Percentiles rank a stretch among this genome's conserved stretches.
Conservation (phyloP, 2,888 invertebrate species). For the Saturnia japonica region DNA sequence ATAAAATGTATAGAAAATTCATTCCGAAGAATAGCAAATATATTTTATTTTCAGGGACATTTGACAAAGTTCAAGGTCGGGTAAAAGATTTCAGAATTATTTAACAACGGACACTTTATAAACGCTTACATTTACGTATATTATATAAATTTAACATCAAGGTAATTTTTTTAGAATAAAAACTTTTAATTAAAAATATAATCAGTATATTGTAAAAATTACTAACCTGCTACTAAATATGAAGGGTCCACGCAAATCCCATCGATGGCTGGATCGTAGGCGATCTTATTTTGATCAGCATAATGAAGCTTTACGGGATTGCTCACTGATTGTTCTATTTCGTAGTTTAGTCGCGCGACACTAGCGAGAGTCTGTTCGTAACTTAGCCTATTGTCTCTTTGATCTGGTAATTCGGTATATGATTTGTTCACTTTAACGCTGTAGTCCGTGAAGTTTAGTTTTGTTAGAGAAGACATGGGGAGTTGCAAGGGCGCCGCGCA, state of each 20-base stretch:
- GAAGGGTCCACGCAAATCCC: conserved; percentile 63
- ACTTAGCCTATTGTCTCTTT: conserved; percentile 64
- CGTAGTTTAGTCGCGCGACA: conserved; percentile 67
- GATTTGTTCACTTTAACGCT: conserved; percentile 74
- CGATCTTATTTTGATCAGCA: conserved; percentile 64
- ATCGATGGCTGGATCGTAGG: conserved; percentile 66
- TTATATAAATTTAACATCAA: background rate
- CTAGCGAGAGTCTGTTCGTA: conserved; percentile 68
- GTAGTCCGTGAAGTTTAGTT: conserved; percentile 76
- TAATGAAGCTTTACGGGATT: conserved; percentile 62
- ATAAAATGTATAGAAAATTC: background rate
- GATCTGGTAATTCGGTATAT: conserved; percentile 55
- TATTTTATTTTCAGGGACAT: background rate
- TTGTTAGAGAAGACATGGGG: conserved; percentile 74
- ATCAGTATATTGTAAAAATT: conserved; percentile 15
- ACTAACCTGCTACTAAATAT: conserved; percentile 69
- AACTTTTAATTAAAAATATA: background rate
- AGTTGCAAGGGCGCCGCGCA: conserved; percentile 71
- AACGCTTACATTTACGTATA: background rate
- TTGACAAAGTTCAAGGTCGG: background rate
- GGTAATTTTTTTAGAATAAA: background rate
- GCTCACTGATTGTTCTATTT: conserved; percentile 56
- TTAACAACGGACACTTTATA: background rate
- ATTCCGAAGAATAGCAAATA: background rate
- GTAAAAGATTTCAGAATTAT: background rate